A percentile compares a stretch with the other conserved stretches of the same genome.
Conservation (phyloP, 2,113 vertebrate species). For the Rhineura floridana region DNA sequence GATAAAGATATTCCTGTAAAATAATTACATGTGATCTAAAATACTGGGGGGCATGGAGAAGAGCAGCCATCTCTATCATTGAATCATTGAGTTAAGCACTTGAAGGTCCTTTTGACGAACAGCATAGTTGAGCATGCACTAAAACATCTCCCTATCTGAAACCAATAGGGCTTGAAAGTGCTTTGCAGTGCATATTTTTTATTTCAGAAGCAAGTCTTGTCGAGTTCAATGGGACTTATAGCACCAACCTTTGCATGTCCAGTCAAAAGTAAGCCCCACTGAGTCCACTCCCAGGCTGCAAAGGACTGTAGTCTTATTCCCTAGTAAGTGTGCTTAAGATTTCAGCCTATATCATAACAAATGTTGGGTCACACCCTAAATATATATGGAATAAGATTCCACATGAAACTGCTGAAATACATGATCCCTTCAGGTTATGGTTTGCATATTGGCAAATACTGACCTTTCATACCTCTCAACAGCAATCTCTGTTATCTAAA, state of each 20-base stretch:
- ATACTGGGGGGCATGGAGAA: too few relatives aligned
- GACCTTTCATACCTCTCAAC: slow-evolving; percentile 43
- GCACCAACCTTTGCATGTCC: too few relatives aligned
- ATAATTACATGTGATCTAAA: too few relatives aligned
- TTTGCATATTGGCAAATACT: slow-evolving; percentile 65
- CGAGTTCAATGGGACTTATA: too few relatives aligned
- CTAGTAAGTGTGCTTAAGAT: too few relatives aligned
- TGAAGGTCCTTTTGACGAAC: background rate
- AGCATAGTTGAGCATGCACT: background rate
- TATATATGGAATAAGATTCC: slow-evolving; percentile 45
- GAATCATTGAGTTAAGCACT: slow-evolving; percentile 3
- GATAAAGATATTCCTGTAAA: too few relatives aligned
- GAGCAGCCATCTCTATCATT: too few relatives aligned
- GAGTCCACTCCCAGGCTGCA: too few relatives aligned
- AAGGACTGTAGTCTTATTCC: too few relatives aligned
- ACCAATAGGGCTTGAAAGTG: background rate
- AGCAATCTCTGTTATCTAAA: slow-evolving; percentile 61
- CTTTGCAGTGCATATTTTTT: background rate
- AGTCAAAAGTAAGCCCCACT: too few relatives aligned
- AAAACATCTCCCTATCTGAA: background rate
- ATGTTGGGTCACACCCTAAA: slow-evolving; percentile 28
- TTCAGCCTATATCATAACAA: too few relatives aligned
- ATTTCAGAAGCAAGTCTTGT: too few relatives aligned
- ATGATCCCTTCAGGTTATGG: slow-evolving; percentile 56
- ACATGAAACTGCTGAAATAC: slow-evolving; percentile 51